Percentiles rank a stretch among this genome's conserved stretches.
Conservation (phyloP, 2,797 vertebrate genomes). For the Emydoidea blandingii region DNA sequence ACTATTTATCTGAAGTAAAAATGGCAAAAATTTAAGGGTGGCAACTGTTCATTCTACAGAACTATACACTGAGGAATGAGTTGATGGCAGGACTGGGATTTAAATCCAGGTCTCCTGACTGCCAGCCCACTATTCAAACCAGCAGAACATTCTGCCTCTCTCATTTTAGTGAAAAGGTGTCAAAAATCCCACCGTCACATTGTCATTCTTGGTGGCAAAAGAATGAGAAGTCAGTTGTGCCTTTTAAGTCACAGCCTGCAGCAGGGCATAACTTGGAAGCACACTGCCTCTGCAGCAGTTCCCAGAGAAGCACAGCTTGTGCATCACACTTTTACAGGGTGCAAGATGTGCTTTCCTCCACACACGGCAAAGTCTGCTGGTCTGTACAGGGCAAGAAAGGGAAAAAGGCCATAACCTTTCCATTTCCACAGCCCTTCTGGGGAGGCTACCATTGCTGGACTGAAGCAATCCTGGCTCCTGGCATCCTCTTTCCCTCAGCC, state of each 20-base stretch:
- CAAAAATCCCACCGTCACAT: neutral
- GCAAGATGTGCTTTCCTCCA: neutral
- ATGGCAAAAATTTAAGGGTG: slow-evolving; percentile 48
- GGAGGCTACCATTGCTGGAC: neutral
- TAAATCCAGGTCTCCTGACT: neutral
- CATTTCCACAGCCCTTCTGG: neutral
- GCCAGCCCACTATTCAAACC: neutral
- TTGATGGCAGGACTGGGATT: neutral
- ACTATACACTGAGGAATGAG: slow-evolving; percentile 20
- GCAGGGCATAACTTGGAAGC: neutral
- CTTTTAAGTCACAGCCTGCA: slow-evolving; percentile 1
- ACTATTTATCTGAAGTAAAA: slow-evolving; percentile 59
- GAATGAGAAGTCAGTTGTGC: neutral
- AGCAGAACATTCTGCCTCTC: slow-evolving; percentile 2
- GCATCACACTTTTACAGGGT: neutral
- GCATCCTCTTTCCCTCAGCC: neutral
- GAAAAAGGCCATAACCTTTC: neutral
- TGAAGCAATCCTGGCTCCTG: neutral
- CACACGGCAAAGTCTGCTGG: accelerated
- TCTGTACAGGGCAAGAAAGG: neutral
- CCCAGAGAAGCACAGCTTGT: accelerated
- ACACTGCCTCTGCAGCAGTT: neutral
- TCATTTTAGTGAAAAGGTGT: slow-evolving; percentile 22
- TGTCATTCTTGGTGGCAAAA: slow-evolving; percentile 22
- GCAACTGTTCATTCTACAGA: neutral